phyloP scores from a whole-genome alignment of 2,113 vertebrate species.

The Callipepla squamata region DNA sequence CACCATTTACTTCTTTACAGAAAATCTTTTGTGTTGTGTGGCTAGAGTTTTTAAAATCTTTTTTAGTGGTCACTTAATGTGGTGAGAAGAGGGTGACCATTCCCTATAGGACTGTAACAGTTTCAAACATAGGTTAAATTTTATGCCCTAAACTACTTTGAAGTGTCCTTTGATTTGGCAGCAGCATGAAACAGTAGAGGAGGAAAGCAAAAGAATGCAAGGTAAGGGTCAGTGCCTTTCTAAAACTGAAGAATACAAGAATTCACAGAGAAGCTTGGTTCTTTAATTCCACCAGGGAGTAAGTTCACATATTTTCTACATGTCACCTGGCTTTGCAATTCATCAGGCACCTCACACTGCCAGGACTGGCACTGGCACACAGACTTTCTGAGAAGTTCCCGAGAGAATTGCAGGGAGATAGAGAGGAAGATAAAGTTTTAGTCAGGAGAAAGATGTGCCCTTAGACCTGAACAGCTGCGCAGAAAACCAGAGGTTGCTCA shows the following conservation, averaged over 20 bases:
- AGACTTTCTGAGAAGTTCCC: not conserved
- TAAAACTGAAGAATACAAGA: slow-evolving; percentile 19
- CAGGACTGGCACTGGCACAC: not conserved
- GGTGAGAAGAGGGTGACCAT: not conserved
- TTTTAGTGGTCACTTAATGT: not conserved
- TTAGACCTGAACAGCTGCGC: not conserved
- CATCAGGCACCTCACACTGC: not conserved
- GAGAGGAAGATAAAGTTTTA: not conserved
- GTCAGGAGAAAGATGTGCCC: not conserved
- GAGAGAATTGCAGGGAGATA: not conserved
- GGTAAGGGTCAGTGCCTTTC: not conserved
- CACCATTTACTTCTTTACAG: not conserved
- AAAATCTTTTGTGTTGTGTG: not conserved
- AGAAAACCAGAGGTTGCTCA: not conserved
- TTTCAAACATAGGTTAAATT: not conserved
- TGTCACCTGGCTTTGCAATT: not conserved
- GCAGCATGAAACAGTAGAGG: not conserved
- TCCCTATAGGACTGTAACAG: not conserved
- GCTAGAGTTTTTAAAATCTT: not conserved
- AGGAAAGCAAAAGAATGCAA: not conserved
- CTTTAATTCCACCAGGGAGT: slow-evolving; percentile 46
- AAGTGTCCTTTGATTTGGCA: not conserved
- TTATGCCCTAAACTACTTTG: not conserved
- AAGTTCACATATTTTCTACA: slow-evolving; percentile 28
- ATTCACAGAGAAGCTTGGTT: not conserved